Percentiles rank a stretch among this genome's conserved stretches.
These are phyloP conservation scores for Elgaria multicarinata DNA, from an alignment of 2,113 vertebrate genomes.

Conservation along the genomic window DNA sequence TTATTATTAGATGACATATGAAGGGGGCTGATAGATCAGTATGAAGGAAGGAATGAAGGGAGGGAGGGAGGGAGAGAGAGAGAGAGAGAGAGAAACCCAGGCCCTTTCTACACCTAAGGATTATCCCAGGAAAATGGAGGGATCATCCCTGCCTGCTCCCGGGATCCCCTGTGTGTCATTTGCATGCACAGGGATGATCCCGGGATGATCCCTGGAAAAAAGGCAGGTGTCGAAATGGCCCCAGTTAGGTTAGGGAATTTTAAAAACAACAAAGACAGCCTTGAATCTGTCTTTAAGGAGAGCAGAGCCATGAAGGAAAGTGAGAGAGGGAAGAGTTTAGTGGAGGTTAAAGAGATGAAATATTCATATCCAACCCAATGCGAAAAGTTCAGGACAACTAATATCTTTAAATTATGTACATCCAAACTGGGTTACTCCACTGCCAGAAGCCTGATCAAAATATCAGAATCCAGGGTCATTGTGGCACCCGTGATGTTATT, in stretches of 20 bases:
- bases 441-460: not conserved
- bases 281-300: not conserved
- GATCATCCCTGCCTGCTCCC: no score
- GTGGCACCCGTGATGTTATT: not conserved
- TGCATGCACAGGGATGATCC: no score
- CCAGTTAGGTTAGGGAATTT: not conserved
- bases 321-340: not conserved
- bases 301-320: not conserved
- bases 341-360: slow-evolving; percentile 5
- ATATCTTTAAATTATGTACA: not conserved
- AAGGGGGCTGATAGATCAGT: no score
- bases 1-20: not conserved
- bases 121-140: no score
- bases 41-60: not conserved
- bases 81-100: not conserved
- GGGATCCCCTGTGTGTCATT: no score
- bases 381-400: not conserved
- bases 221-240: no score
- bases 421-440: fast-evolving
- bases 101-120: no score
- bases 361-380: not conserved
- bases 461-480: not conserved
- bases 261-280: not conserved
- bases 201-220: no score
- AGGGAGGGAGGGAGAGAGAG: not conserved